Conservation (phyloP, 2,888 invertebrate genomes). For the Ypsolopha scabrella region DNA sequence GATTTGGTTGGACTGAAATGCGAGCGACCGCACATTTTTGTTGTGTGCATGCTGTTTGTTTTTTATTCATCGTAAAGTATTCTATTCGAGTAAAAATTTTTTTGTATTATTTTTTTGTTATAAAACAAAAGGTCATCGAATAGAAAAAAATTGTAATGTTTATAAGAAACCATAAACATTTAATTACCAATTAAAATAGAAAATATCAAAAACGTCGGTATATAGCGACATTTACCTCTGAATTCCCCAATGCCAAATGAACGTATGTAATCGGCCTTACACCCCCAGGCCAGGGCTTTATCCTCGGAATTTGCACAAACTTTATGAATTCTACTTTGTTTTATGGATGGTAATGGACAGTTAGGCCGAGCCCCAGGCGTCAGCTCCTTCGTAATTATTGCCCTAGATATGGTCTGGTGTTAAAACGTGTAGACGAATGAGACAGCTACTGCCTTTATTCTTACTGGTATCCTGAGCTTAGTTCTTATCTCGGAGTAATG, state of each 20-base stretch:
- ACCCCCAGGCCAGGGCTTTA: slow-evolving; percentile 22
- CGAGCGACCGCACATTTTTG: no score
- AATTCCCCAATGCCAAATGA: slow-evolving; percentile 3
- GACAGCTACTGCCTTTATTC: neutral
- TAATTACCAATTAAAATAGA: no score
- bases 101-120: no score
- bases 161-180: no score
- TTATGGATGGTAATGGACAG: slow-evolving; percentile 36
- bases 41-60: neutral
- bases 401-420: slow-evolving; percentile 3
- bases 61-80: no score
- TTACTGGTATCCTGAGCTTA: neutral
- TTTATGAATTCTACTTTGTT: slow-evolving; percentile 42
- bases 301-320: slow-evolving; percentile 38
- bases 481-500: no score
- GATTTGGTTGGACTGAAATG: no score
- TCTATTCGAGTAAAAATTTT: no score
- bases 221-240: no score
- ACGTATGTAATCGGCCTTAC: neutral
- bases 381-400: slow-evolving; percentile 5
- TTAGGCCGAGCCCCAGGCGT: slow-evolving; percentile 15
- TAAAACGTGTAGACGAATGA: neutral
- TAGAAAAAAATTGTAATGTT: no score
- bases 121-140: no score
- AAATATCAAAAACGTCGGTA: no score